Evolutionary conservation across 2,888 invertebrate genomes (phyloP).

Genomic region (Phania funesta): DNA sequence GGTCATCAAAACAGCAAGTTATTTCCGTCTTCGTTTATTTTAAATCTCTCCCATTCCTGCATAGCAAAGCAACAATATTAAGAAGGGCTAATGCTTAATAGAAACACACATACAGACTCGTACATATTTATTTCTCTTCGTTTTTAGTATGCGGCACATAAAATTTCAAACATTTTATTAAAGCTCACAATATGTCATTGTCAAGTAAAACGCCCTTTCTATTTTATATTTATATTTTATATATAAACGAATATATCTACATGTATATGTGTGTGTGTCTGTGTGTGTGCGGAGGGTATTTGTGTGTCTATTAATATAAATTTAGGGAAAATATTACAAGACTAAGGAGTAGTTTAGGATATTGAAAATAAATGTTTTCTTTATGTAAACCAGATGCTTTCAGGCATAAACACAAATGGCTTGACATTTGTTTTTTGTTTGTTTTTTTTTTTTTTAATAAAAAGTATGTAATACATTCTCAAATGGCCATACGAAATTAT

Average conservation of each 20-base stretch:
- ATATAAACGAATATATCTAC: background rate
- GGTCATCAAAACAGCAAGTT: constrained; percentile 47
- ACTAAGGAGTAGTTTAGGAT: constrained; percentile 51
- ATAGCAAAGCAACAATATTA: constrained; percentile 5
- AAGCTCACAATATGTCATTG: constrained; percentile 61
- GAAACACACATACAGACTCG: background rate
- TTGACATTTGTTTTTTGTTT: constrained; percentile 66
- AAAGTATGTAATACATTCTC: constrained; percentile 38
- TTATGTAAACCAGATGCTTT: constrained; percentile 65
- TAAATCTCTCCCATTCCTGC: constrained; percentile 22
- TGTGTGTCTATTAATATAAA: constrained; percentile 6
- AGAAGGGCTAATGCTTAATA: constrained; percentile 13
- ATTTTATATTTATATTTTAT: constrained; percentile 24
- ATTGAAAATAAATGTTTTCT: constrained; percentile 66
- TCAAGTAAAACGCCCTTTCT: constrained; percentile 24
- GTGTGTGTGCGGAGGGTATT: background rate
- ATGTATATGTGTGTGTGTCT: background rate
- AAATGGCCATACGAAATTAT: constrained; percentile 41
- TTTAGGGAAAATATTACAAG: constrained; percentile 42
- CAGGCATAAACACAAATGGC: constrained; percentile 61
- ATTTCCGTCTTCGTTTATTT: constrained; percentile 56
- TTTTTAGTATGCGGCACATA: constrained; percentile 20
- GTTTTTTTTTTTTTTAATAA: constrained; percentile 62
- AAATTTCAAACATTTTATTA: constrained; percentile 53
- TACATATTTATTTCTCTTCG: background rate